Percentiles rank a stretch among this genome's conserved stretches.
These are phyloP conservation scores for Muscicapa adusta DNA, from an alignment of 2,113 vertebrate species.

Conservation along the genomic window DNA sequence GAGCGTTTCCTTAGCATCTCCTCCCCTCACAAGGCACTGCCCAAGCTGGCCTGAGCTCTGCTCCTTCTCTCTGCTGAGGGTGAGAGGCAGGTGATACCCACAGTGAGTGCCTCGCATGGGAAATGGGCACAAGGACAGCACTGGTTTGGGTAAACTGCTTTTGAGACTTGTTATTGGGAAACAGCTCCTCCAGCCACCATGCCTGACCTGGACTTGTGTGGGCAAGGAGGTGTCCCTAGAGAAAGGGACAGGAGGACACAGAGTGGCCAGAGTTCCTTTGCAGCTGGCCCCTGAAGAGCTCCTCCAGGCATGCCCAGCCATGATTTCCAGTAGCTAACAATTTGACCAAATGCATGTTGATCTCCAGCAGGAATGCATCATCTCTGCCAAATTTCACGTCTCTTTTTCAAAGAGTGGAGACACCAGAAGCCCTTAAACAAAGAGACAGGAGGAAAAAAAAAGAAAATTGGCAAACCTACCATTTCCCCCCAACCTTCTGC, in stretches of 20 bases:
- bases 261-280: background rate
- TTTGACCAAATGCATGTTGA: background rate
- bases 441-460: background rate
- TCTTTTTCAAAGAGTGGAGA: slow-evolving; percentile 14
- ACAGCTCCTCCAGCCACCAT: background rate
- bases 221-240: background rate
- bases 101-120: rapidly evolving
- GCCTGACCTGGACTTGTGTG: background rate
- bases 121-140: background rate
- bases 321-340: background rate
- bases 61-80: background rate
- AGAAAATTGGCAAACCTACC: background rate
- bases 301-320: background rate
- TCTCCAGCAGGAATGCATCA: slow-evolving; percentile 17
- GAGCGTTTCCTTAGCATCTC: background rate
- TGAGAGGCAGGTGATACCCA: background rate
- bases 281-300: background rate
- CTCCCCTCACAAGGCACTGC: background rate
- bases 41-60: background rate
- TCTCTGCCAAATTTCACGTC: slow-evolving; percentile 21
- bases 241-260: background rate
- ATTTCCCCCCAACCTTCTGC: background rate
- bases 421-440: slow-evolving; percentile 18
- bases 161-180: background rate
- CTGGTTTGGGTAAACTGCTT: background rate